Evolutionary conservation across 2,113 vertebrate genomes (phyloP).

Genomic region (Diglossa brunneiventris): DNA sequence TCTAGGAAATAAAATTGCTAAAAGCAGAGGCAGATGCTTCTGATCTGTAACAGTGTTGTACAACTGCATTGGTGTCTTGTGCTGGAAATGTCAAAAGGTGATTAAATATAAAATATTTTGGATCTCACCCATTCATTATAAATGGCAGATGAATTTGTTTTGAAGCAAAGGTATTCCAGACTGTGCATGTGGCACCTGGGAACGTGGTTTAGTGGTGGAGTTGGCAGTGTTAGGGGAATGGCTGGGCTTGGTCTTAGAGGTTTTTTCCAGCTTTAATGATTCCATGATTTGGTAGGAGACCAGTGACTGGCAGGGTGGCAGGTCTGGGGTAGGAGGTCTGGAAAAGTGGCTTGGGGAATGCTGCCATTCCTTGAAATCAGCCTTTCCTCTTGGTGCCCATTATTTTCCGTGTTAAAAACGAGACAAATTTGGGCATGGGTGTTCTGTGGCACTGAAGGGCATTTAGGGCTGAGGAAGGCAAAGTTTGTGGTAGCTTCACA

Average conservation of each 20-base stretch:
- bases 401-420: neutral
- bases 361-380: neutral
- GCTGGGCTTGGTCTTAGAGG: neutral
- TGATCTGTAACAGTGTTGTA: neutral
- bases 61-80: rapidly evolving
- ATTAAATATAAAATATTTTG: neutral
- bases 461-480: neutral
- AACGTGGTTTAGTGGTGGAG: rapidly evolving
- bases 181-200: neutral
- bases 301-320: neutral
- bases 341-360: neutral
- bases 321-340: neutral
- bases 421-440: neutral
- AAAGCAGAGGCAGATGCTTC: neutral
- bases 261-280: neutral
- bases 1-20: neutral
- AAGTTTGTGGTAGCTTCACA: neutral
- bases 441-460: neutral
- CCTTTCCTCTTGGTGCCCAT: neutral
- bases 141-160: neutral
- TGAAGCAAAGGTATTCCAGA: neutral
- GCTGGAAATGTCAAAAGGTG: neutral
- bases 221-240: neutral
- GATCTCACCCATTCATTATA: neutral
- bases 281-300: neutral